Evolutionary conservation across 1,140 invertebrate species (phyloP).

Genomic region (Limonius californicus): DNA sequence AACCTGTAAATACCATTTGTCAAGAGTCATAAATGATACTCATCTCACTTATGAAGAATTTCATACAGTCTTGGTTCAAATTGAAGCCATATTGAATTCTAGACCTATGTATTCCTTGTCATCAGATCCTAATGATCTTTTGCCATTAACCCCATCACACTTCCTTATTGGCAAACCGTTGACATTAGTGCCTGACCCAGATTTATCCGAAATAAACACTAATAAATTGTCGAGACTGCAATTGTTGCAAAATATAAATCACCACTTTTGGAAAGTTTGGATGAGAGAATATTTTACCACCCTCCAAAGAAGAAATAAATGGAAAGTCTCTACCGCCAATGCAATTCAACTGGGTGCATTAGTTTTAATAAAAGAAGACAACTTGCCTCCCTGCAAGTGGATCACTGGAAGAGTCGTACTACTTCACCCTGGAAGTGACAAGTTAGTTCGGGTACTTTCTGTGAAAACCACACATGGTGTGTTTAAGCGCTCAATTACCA

Average conservation of each 20-base stretch:
- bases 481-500: too few relatives aligned
- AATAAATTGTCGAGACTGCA: conserved; percentile 32
- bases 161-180: conserved; percentile 43
- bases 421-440: conserved; percentile 22
- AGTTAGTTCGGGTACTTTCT: conserved; percentile 6
- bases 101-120: neutral
- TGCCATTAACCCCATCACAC: conserved; percentile 43
- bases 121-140: neutral
- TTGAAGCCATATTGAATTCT: conserved; percentile 8
- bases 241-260: conserved; percentile 32
- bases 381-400: conserved; percentile 30
- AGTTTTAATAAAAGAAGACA: conserved; percentile 30
- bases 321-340: conserved; percentile 6
- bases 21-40: neutral
- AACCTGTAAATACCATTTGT: conserved; percentile 4
- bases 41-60: conserved; percentile 12
- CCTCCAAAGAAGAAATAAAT: conserved; percentile 36
- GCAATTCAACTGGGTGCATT: neutral
- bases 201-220: conserved; percentile 8
- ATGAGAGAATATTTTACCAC: conserved; percentile 35
- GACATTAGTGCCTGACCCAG: conserved; percentile 23
- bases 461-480: neutral
- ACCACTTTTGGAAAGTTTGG: conserved; percentile 38
- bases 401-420: conserved; percentile 22
- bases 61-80: neutral